These are phyloP conservation scores for Sialia sialis DNA, from an alignment of 2,113 vertebrate genomes.

Conservation along the genomic window DNA sequence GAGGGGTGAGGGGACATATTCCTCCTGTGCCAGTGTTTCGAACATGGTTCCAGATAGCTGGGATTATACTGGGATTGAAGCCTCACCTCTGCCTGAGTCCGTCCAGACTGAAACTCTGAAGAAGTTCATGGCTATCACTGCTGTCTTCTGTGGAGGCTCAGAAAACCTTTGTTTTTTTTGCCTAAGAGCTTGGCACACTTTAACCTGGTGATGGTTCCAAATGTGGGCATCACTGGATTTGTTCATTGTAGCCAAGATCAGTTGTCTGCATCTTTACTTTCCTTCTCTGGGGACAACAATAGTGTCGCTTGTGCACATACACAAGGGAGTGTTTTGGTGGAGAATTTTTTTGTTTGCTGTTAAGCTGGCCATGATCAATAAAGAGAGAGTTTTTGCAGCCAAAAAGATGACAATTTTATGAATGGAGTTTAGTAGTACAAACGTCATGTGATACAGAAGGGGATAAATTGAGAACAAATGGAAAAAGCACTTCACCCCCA, in stretches of 20 bases:
- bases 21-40: not conserved
- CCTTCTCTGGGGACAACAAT: not conserved
- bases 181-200: not conserved
- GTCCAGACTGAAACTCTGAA: not conserved
- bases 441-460: conserved; percentile 14
- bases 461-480: conserved; percentile 55
- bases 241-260: not conserved
- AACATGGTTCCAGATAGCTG: fast-evolving
- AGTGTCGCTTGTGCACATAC: not conserved
- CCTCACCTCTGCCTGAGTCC: not conserved
- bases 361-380: not conserved
- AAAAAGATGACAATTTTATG: not conserved
- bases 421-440: conserved; percentile 9
- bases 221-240: not conserved
- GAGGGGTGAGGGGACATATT: not conserved
- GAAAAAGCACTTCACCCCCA: conserved; percentile 47
- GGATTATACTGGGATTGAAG: not conserved
- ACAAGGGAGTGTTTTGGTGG: not conserved
- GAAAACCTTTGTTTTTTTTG: not conserved
- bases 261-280: not conserved
- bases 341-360: not conserved
- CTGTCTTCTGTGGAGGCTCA: not conserved
- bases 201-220: not conserved
- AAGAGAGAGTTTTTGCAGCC: not conserved
- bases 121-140: not conserved